Conservation (phyloP, 1,140 invertebrate genomes). For the Harpegnathos saltator region DNA sequence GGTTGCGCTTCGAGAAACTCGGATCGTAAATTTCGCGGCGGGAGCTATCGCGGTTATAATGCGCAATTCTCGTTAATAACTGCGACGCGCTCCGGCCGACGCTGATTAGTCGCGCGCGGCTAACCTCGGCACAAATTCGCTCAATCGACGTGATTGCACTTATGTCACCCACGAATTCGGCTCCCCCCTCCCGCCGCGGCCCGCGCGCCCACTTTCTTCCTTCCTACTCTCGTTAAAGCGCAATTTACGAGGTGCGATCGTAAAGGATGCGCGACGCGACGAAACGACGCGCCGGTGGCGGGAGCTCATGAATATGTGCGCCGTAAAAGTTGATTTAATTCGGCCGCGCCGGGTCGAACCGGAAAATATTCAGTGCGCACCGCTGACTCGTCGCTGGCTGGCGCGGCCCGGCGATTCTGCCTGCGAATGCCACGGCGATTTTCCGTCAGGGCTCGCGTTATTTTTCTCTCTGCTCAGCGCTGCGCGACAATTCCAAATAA, state of each 20-base stretch:
- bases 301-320: conserved; percentile 59
- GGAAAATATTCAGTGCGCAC: conserved; percentile 20
- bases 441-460: background rate
- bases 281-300: conserved; percentile 24
- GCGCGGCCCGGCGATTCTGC: conserved; percentile 24
- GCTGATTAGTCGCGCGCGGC: conserved; percentile 9
- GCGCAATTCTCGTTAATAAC: background rate
- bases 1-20: background rate
- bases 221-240: conserved; percentile 65
- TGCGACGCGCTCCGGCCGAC: background rate
- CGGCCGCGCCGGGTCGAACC: background rate
- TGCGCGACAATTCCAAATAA: background rate
- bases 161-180: conserved; percentile 75
- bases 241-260: conserved; percentile 64
- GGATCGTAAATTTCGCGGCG: background rate
- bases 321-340: conserved; percentile 60
- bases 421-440: background rate
- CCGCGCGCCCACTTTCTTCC: conserved; percentile 44
- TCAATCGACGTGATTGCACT: conserved; percentile 77
- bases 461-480: background rate
- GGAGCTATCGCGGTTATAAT: background rate
- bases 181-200: background rate
- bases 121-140: conserved; percentile 64
- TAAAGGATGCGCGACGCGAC: conserved; percentile 63
- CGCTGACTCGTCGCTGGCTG: background rate